Evolutionary conservation across 2,797 vertebrate genomes (phyloP).

Genomic region (Cossypha dichroa): DNA sequence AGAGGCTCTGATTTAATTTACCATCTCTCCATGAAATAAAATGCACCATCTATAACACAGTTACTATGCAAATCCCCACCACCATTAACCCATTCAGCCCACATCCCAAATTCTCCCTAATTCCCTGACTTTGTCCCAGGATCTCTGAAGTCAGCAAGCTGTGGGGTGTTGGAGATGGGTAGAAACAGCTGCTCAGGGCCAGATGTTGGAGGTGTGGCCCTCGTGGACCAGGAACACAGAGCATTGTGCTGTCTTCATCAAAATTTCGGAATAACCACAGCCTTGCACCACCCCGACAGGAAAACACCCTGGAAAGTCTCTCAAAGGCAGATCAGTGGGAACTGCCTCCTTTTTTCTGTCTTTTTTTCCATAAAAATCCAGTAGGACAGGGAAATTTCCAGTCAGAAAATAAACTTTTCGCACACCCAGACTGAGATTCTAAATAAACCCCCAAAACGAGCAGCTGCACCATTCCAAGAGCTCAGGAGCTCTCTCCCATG

Average conservation of each 20-base stretch:
- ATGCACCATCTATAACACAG: not conserved
- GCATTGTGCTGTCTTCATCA: not conserved
- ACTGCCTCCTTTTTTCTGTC: not conserved
- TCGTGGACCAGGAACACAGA: not conserved
- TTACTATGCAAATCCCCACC: not conserved
- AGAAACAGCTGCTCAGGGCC: not conserved
- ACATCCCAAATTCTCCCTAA: too few species aligned
- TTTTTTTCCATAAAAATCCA: not conserved
- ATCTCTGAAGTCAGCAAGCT: not conserved
- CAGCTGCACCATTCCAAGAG: not conserved
- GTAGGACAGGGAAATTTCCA: not conserved
- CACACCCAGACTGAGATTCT: not conserved
- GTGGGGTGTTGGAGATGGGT: not conserved
- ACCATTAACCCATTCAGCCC: not conserved
- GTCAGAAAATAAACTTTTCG: accelerated
- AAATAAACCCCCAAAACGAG: not conserved
- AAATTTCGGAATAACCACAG: not conserved
- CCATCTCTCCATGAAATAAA: not conserved
- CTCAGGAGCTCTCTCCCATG: not conserved
- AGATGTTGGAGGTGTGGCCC: not conserved
- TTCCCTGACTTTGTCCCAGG: not conserved
- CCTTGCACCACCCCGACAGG: not conserved
- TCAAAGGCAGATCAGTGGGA: not conserved
- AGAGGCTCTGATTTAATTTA: not conserved
- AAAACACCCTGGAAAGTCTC: not conserved